Evolutionary conservation across 2,113 vertebrate genomes (phyloP), one percentile per base, ranked within the genome.

Genomic region (Grammomys surdaster): DNA sequence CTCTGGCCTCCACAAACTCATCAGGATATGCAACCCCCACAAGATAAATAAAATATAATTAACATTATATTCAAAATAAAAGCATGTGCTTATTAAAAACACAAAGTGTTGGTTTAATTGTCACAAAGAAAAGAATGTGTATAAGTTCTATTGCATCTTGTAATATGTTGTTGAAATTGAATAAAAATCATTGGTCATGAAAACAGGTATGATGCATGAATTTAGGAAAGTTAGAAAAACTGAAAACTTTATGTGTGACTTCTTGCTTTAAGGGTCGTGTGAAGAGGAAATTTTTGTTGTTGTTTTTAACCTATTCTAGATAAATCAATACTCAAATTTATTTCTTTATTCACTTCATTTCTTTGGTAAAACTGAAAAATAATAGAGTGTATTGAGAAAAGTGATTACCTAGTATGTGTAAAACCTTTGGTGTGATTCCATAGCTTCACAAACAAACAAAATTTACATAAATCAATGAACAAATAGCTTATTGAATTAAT

Each of bases 81-180:
- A 65, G 76, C 46, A 31, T 46, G 80, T 40, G 63, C 72, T 85
- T 97, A 60, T 86, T 97, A 92, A 73, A 88, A 97, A 77, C 72
- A 84, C 70, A 95, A 97, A 48, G 80, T 63, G 65, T 88, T 95
- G 91, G 77, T 96, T 98, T 72, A 80, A 93, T 96, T 97, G 97
- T 89, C 97, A 96, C 54, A 96, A 84, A 84, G 78, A 97, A 97
- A 95, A 95, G 85, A 96, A 89, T 91, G 91, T 69, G 85, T 43
- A 2, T 24, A 16, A 10, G 46, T 85, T 98, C 97, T 97, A 97
- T 63, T 94, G 76, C 76, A 98, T 95, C 96, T 58, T 73, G 2
- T 28, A 56, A 7, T 24, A n/a, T 54, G 1, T 7, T 56, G 67
- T 40, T 28, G 22, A 56, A 72, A 72, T 40, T 40, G 4, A 73